phyloP scores from a whole-genome alignment of 2,797 vertebrate genomes.

The Sebastes nivosus region DNA sequence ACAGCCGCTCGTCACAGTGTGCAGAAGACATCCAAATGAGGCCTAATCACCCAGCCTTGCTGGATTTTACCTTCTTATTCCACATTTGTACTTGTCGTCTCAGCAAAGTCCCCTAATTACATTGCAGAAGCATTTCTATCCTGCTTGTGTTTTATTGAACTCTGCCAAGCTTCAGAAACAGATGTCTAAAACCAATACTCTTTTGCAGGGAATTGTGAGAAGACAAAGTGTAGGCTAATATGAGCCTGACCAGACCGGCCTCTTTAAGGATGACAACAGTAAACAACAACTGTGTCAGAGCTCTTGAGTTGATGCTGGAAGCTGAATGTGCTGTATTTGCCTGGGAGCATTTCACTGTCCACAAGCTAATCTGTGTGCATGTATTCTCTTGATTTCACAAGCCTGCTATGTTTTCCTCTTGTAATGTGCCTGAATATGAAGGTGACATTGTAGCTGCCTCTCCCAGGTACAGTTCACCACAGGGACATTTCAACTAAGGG shows the following conservation, averaged over 20 bases:
- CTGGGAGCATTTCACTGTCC: constrained; percentile 24
- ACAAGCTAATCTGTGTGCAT: constrained; percentile 41
- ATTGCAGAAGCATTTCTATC: constrained; percentile 64
- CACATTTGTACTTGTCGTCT: constrained; percentile 77
- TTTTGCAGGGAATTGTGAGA: constrained; percentile 21
- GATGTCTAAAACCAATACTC: constrained; percentile 53
- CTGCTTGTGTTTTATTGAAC: constrained; percentile 62
- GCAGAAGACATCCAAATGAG: constrained; percentile 75
- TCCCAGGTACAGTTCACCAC: constrained; percentile 64
- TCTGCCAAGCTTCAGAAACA: constrained; percentile 57
- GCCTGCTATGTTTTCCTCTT: constrained; percentile 37
- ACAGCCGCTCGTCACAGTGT: constrained; percentile 68
- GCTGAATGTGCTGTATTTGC: constrained; percentile 11
- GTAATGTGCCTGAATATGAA: constrained; percentile 63
- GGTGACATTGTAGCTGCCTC: constrained; percentile 79
- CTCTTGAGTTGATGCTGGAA: constrained; percentile 19
- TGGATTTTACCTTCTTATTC: constrained; percentile 78
- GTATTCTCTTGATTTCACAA: constrained; percentile 49
- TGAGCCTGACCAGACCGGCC: constrained; percentile 23
- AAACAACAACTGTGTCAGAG: constrained; percentile 36
- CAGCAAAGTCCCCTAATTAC: constrained; percentile 78
- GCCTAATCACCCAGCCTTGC: constrained; percentile 78
- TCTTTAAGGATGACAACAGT: constrained; percentile 24
- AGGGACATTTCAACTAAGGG: constrained; percentile 66
- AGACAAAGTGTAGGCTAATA: constrained; percentile 39